Percentiles rank a stretch among this genome's conserved stretches.
Evolutionary conservation across 2,888 invertebrate genomes (phyloP).

Genomic region (Athrips mouffetella): DNA sequence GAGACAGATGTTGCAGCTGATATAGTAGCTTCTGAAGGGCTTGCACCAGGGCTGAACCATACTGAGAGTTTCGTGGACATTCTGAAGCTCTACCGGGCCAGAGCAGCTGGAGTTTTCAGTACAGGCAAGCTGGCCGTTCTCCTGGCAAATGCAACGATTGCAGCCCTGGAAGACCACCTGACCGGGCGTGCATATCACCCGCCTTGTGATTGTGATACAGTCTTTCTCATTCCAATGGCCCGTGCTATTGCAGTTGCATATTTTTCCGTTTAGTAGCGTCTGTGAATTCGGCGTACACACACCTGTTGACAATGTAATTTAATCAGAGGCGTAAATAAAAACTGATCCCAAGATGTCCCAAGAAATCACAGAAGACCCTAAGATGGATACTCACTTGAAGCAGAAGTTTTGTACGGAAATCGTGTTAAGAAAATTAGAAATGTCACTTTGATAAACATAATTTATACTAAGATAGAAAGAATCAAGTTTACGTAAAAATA

Average conservation of each 20-base stretch:
- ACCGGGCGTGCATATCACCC: constrained; percentile 48
- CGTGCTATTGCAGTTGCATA: constrained; percentile 50
- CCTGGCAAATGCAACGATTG: constrained; percentile 57
- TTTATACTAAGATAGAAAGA: constrained; percentile 33
- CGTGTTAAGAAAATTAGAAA: constrained; percentile 43
- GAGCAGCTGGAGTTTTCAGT: constrained; percentile 40
- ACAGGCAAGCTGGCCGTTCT: constrained; percentile 50
- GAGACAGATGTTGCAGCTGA: constrained; percentile 60
- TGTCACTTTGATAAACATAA: constrained; percentile 47
- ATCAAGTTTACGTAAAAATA: constrained; percentile 24
- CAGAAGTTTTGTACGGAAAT: constrained; percentile 31
- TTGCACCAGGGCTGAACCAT: constrained; percentile 40
- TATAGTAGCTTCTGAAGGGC: constrained; percentile 56
- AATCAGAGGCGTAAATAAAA: constrained; percentile 11
- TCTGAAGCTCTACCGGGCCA: background rate
- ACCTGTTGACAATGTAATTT: constrained; percentile 31
- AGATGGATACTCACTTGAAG: constrained; percentile 43
- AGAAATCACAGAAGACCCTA: background rate
- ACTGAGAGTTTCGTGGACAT: constrained; percentile 7
- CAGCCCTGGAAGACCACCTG: constrained; percentile 57
- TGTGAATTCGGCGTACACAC: constrained; percentile 59
- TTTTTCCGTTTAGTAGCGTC: constrained; percentile 46
- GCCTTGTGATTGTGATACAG: constrained; percentile 41
- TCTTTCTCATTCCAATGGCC: constrained; percentile 51
- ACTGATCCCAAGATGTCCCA: constrained; percentile 5